Base-by-base conservation (phyloP, 2,113 vertebrate genomes). In the Odocoileus virginianus region DNA sequence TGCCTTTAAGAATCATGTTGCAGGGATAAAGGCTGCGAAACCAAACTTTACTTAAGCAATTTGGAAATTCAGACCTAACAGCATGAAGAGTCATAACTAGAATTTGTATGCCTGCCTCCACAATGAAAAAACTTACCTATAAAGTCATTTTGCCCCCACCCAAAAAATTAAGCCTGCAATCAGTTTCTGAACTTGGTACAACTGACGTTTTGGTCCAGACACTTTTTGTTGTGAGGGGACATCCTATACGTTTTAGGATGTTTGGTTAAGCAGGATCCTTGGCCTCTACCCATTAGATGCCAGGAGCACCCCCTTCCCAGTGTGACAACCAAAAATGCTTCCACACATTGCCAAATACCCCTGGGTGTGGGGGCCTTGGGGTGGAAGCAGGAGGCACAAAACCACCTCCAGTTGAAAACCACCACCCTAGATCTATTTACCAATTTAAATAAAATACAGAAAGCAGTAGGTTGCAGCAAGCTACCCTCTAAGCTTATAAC, bases 361-460 rank as follows among this genome's bases (percentile, higher is more conserved):
- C 15, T 36, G n/a, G 52, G 23, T 27, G 12, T 36, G 13, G 52
- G 33, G 21, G 7, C 81, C 4, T 76, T 71, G 58, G 23, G 9
- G 54, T 16, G 8, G 2, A 7, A 40, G 40, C 47, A 36, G 10
- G 3, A 15, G 25, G 45, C 5, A 36, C 76, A 91, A 84, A 88
- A 93, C 21, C 33, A 78, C 52, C 84, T 86, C 40, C 19, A 81
- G 15, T 1, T 95, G 95, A 91, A 89, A 89, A 92, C 76, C 28
- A 55, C 3, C 81, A 25, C 27, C 82, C 64, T 55, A 93, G 50
- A 71, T 79, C 30, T 21, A 92, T 12, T 92, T 74, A 67, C 54
- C 33, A 94, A 84, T 81, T 93, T 88, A 87, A 89, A 61, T 61
- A 87, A 96, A 87, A 79, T 50, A 79, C 28, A 86, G 50, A 93